Percentiles rank a stretch among this genome's conserved stretches.
Conservation (phyloP, 2,888 invertebrate species). For the Drosophila aldrichi region DNA sequence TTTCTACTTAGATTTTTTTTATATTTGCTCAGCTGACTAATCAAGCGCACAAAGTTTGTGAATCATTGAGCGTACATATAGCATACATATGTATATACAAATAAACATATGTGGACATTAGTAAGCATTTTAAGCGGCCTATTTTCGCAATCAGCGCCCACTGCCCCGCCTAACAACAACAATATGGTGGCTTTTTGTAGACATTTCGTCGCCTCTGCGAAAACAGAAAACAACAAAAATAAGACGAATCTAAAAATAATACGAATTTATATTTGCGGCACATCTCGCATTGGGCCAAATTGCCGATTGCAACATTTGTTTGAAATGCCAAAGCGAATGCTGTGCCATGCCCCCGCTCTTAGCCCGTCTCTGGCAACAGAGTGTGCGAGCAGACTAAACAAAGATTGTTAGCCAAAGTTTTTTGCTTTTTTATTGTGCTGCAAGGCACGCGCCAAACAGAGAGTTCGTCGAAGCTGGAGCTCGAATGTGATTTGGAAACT, state of each 20-base stretch:
- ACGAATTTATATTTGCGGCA: conserved; percentile 25
- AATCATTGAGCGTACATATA: background rate
- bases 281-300: conserved; percentile 14
- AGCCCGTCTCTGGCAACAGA: too few relatives aligned
- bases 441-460: conserved; percentile 62
- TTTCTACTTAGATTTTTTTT: background rate
- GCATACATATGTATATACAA: background rate
- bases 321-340: conserved; percentile 36
- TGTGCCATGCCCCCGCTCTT: background rate
- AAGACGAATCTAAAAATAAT: conserved; percentile 39
- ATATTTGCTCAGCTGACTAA: conserved; percentile 11
- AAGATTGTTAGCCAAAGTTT: conserved; percentile 43
- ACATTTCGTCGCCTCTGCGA: conserved; percentile 54
- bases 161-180: background rate
- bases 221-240: background rate
- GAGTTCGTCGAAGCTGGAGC: background rate
- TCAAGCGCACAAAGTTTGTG: conserved; percentile 1
- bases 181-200: conserved; percentile 7
- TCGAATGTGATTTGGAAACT: background rate
- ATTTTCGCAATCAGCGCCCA: conserved; percentile 8
- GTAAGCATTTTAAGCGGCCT: conserved; percentile 7
- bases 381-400: conserved; percentile 63
- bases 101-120: background rate
- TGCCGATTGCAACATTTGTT: conserved; percentile 50
- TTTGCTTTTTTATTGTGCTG: conserved; percentile 14